Base-by-base conservation (phyloP, 2,797 vertebrate species). In the Acipenser transmontanus region DNA sequence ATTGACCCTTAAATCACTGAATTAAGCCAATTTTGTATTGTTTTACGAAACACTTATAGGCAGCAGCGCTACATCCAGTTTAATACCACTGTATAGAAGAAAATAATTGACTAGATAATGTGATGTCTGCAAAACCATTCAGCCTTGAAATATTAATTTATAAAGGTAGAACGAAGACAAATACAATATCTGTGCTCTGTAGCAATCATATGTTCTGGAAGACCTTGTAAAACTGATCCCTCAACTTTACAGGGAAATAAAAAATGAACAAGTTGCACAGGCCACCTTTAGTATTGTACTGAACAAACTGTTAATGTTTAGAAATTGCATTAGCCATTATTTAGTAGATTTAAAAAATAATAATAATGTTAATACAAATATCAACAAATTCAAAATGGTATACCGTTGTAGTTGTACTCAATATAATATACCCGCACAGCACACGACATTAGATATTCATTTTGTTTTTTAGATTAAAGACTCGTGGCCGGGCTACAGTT, bases 401-500 rank as follows among this genome's bases (percentile, higher is more conserved):
- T n/a, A n/a, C n/a, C n/a, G n/a, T n/a, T n/a, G n/a, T 7, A n/a
- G 11, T 1, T 57, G 14, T n/a, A 57, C 11, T 57, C 9, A 0
- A 11, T 11, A 13, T 60, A 9, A 4, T 11, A 13, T 60, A 9
- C 47, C 52, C 47, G 48, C 7, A 50, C 9, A 2, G 49, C n/a
- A 7, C 0, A 3, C 8, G 11, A 14, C 49, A n/a, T 63, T 47
- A 7, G 11, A 10, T 8, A 11, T 1, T 62, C 11, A 66, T 11
- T 8, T 48, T 6, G 66, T 52, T 82, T 77, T 70, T 47, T 89
- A 89, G 94, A 93, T 97, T 73, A 81, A 86, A 75, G 93, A 96
- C 12, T 82, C 89, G 2, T 97, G 93, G 92, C 88, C 93, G 0
- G 94, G 95, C 13, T 94, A 96, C 76, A 91, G 85, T 61, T 81